A percentile compares a stretch with the other conserved stretches of the same genome.
phyloP scores from a whole-genome alignment of 1,140 invertebrate genomes.

The Oscheius sp. region DNA sequence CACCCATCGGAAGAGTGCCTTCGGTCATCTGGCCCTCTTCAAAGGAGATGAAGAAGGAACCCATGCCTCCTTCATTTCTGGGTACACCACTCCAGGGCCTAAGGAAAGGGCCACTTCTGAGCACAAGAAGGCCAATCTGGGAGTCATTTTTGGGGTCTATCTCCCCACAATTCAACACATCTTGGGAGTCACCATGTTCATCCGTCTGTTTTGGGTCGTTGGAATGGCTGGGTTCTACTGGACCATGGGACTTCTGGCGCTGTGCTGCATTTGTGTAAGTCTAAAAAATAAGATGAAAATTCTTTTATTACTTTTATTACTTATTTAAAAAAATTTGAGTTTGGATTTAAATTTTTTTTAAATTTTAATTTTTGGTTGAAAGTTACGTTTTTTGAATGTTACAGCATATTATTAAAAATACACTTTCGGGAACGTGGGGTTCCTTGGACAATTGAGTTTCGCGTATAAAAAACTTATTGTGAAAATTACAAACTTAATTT shows the following conservation, averaged over 20 bases:
- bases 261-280: constrained; percentile 58
- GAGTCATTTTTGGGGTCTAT: constrained; percentile 60
- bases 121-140: constrained; percentile 60
- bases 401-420: no score
- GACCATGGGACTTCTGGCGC: constrained; percentile 43
- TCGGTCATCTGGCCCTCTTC: constrained; percentile 15
- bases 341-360: neutral
- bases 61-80: constrained; percentile 49
- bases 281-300: neutral
- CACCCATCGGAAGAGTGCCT: constrained; percentile 2
- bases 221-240: constrained; percentile 44
- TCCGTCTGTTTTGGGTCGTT: constrained; percentile 59
- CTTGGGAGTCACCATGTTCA: constrained; percentile 61
- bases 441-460: no score
- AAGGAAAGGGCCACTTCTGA: constrained; percentile 56
- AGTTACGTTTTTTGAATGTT: no score
- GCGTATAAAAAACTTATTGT: no score
- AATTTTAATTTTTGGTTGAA: neutral
- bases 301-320: no score
- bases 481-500: no score
- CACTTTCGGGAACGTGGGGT: no score
- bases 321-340: no score
- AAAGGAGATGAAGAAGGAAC: constrained; percentile 49
- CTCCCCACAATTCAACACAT: constrained; percentile 61
- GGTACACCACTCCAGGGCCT: constrained; percentile 57